phyloP scores from a whole-genome alignment of 1,140 invertebrate genomes.

The Arion vulgaris region DNA sequence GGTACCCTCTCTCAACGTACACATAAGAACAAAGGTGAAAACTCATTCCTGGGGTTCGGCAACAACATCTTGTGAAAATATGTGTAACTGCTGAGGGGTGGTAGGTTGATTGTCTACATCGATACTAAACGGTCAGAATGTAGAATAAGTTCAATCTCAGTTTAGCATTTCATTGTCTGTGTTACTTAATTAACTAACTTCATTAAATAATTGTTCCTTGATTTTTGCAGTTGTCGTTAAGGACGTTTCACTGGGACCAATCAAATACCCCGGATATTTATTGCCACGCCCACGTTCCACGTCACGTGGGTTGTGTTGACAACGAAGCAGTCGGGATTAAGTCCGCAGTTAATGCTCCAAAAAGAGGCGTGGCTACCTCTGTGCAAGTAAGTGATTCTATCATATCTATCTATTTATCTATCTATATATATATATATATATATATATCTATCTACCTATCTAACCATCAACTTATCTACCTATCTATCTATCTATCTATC shows the following conservation, averaged over 20 bases:
- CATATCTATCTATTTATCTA: slow-evolving; percentile 1
- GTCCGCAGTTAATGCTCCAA: slow-evolving; percentile 65
- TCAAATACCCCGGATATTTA: slow-evolving; percentile 60
- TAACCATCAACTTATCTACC: neutral
- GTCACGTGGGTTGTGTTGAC: slow-evolving; percentile 61
- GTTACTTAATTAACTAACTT: no score
- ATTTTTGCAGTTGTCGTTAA: slow-evolving; percentile 56
- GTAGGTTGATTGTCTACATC: no score
- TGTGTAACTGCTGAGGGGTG: no score
- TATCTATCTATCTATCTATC: slow-evolving; percentile 25
- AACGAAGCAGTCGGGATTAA: slow-evolving; percentile 65
- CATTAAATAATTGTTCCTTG: no score
- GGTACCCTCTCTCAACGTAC: no score
- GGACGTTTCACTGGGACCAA: slow-evolving; percentile 67
- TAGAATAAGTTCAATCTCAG: no score
- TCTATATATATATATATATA: neutral
- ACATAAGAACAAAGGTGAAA: no score
- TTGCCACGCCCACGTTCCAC: slow-evolving; percentile 66
- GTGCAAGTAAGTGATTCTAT: slow-evolving; percentile 23
- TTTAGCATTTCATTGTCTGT: no score
- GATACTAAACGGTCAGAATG: no score
- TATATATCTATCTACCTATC: neutral
- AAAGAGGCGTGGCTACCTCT: slow-evolving; percentile 48
- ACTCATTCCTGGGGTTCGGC: no score
- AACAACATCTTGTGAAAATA: no score